Evolutionary conservation across 2,888 invertebrate genomes (phyloP).

Genomic region (Zhuqinia jingwanae): DNA sequence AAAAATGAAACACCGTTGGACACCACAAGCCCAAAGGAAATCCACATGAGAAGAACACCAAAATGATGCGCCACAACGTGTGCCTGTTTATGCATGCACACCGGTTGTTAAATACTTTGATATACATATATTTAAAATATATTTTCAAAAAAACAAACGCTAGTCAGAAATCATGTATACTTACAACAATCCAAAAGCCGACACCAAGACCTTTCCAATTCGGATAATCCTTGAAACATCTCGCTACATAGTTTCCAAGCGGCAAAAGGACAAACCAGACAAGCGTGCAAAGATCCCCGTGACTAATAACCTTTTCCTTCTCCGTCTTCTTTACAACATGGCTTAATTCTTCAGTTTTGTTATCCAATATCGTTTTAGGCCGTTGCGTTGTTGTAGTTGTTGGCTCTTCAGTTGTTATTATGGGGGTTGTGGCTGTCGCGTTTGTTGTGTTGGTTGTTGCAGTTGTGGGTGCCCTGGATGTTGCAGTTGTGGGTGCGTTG

Average conservation of each 20-base stretch:
- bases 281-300: background rate
- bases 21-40: background rate
- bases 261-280: conserved; percentile 1
- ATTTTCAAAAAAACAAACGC: too few relatives aligned
- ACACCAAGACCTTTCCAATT: background rate
- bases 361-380: background rate
- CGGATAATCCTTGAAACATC: conserved; percentile 7
- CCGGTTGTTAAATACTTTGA: too few relatives aligned
- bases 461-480: background rate
- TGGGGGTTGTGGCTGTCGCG: too few relatives aligned
- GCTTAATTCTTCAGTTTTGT: background rate
- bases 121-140: too few relatives aligned
- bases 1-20: background rate
- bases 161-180: too few relatives aligned
- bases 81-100: background rate
- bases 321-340: background rate
- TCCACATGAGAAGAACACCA: conserved; percentile 7
- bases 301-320: background rate
- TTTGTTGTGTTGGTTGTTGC: too few relatives aligned
- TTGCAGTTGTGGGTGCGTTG: background rate
- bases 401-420: too few relatives aligned
- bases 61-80: background rate
- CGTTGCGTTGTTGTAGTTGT: background rate
- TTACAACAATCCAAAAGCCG: conserved; percentile 23
- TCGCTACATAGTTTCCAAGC: background rate